phyloP scores from a whole-genome alignment of 2,797 vertebrate species.

The Sebastes flavidus region DNA sequence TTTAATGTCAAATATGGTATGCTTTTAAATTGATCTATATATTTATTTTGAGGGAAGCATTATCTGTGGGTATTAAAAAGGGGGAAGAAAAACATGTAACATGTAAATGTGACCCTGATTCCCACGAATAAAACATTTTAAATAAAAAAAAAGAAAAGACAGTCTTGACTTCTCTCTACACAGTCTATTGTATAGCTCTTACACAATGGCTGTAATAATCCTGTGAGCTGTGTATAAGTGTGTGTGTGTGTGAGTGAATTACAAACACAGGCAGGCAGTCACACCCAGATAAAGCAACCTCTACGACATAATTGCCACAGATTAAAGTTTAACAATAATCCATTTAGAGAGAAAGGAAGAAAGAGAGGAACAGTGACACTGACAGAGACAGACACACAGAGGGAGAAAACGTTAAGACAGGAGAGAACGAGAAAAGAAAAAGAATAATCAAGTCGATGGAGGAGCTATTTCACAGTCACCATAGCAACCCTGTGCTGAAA shows the following conservation, averaged over 20 bases:
- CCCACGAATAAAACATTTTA: background rate
- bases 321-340: slow-evolving; percentile 63
- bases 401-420: slow-evolving; percentile 22
- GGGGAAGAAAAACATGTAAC: background rate
- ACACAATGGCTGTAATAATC: slow-evolving; percentile 7
- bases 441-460: slow-evolving; percentile 53
- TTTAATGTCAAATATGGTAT: too few species aligned
- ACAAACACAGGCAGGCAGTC: slow-evolving; percentile 22
- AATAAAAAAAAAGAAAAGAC: background rate
- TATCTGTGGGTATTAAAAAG: background rate
- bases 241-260: slow-evolving; percentile 21
- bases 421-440: slow-evolving; percentile 43
- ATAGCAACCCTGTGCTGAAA: slow-evolving; percentile 78
- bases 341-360: slow-evolving; percentile 22
- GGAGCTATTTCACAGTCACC: slow-evolving; percentile 73
- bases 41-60: background rate
- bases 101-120: background rate
- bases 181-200: background rate
- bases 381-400: slow-evolving; percentile 1
- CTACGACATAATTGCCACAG: slow-evolving; percentile 47
- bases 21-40: background rate
- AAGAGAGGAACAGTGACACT: slow-evolving; percentile 6
- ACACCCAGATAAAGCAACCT: slow-evolving; percentile 46
- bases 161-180: background rate
- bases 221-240: slow-evolving; percentile 13